Evolutionary conservation across 1,140 invertebrate species (phyloP).

Genomic region (Cherax destructor): DNA sequence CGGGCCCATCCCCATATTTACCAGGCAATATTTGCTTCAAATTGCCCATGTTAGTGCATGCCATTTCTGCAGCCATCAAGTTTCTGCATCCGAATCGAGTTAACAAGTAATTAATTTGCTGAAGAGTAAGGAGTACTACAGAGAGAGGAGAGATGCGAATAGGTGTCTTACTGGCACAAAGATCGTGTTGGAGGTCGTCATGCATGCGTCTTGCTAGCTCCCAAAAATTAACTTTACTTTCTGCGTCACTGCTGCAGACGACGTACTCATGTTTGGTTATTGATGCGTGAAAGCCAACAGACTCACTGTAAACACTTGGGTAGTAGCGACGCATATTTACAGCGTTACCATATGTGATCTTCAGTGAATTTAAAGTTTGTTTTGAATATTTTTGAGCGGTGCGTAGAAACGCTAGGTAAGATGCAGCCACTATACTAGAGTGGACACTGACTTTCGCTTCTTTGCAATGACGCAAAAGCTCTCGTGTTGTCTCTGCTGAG

Average conservation of each 20-base stretch:
- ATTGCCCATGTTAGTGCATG: conserved; percentile 60
- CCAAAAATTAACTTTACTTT: conserved; percentile 45
- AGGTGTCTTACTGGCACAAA: conserved; percentile 17
- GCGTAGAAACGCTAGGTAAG: conserved; percentile 38
- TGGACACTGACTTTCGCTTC: conserved; percentile 28
- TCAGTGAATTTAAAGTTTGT: background rate
- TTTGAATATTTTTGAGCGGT: conserved; percentile 19
- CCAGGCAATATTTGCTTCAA: conserved; percentile 21
- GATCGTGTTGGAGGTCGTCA: conserved; percentile 2
- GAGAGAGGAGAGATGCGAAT: conserved; percentile 23
- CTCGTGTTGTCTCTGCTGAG: conserved; percentile 20
- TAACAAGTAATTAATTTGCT: conserved; percentile 44
- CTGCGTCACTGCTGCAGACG: background rate
- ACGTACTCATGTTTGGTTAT: background rate
- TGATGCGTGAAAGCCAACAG: conserved; percentile 28
- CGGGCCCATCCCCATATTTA: background rate
- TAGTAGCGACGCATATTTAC: conserved; percentile 57
- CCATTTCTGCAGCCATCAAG: conserved; percentile 24
- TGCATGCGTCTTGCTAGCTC: conserved; percentile 17
- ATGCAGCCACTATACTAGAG: conserved; percentile 34
- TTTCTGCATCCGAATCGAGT: conserved; percentile 23
- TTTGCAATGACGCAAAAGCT: conserved; percentile 41
- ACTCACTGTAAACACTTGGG: conserved; percentile 5
- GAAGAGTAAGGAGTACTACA: conserved; percentile 12
- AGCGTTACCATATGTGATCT: conserved; percentile 14